Base-by-base conservation (phyloP, 2,113 vertebrate genomes). In the Chloropsis hardwickii region DNA sequence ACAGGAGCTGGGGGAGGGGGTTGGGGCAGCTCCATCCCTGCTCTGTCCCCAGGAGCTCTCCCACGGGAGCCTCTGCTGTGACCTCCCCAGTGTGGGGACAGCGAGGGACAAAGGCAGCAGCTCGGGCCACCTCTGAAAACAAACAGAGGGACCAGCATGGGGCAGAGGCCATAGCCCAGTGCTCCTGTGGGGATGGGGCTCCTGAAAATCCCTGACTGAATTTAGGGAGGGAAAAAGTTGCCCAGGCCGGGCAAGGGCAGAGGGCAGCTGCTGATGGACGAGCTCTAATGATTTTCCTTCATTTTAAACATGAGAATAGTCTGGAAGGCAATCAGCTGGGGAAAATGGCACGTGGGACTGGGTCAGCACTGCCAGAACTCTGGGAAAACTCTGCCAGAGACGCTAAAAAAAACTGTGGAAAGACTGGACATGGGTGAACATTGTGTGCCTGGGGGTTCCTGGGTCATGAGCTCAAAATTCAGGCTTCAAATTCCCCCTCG, bases 31-130 rank as follows among this genome's bases (percentile, higher is more conserved):
- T 65, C 62, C 66, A 14, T 14, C 50, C 44, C 50, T 45, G 39
- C 60, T 15, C 58, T 25, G 39, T 45, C 50, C 58, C 60, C 5
- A 2, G 0, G 42, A n/a, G 9, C 45, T 28, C 2, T 48, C 64
- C 81, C n/a, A 2, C 2, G 8, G 81, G 61, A 42, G 5, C 14
- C 14, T 6, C 33, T 33, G 12, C 6, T 16, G 73, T 50, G 31
- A 40, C 45, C 39, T 65, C 28, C 54, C 54, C 14, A 0, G 2
- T 0, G 4, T 2, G 54, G 67, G 53, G 61, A 47, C 20, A 8
- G 12, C 4, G 2, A 21, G 73, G 44, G 48, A 21, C 78, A 33
- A 28, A 35, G 39, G 40, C 54, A n/a, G 62, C 82, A 72, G 51
- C 80, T 50, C 67, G 48, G 37, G 57, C 74, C 56, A 13, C 40